Conservation (phyloP, 2,113 vertebrate species). For the Rhynchopsitta pachyrhyncha region DNA sequence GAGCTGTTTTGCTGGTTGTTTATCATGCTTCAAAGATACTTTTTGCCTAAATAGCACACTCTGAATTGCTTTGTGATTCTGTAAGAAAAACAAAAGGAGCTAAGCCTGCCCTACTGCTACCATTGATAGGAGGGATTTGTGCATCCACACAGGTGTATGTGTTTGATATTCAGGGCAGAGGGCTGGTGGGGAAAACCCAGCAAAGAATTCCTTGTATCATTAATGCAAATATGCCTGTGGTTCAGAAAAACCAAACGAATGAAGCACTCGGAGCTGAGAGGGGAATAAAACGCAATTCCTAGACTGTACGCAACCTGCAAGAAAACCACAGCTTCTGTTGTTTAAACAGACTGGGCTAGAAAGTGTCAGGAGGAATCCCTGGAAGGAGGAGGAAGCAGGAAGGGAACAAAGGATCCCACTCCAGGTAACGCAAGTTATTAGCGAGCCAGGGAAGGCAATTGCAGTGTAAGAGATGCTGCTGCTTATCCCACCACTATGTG, state of each 20-base stretch:
- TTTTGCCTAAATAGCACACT: not conserved
- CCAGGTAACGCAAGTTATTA: not conserved
- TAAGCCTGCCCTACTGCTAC: not conserved
- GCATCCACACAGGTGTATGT: not conserved
- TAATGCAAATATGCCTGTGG: not conserved
- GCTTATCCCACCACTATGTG: not conserved
- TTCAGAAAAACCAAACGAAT: not conserved
- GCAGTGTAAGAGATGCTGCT: not conserved
- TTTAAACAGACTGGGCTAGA: not conserved
- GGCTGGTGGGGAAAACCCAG: conserved; percentile 8
- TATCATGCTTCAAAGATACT: not conserved
- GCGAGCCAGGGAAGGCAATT: not conserved
- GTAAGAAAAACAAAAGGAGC: conserved; percentile 9
- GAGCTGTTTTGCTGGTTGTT: not conserved
- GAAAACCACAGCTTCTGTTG: not conserved
- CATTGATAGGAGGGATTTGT: not conserved
- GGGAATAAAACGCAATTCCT: not conserved
- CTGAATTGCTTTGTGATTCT: conserved; percentile 14
- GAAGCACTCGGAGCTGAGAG: not conserved
- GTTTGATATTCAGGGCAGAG: conserved; percentile 28
- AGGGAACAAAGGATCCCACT: not conserved
- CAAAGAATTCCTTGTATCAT: not conserved
- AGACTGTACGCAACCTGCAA: not conserved
- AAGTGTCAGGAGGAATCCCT: not conserved
- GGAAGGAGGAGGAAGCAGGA: not conserved